These are phyloP conservation scores for Micoletzkya japonica DNA, from an alignment of 2,888 invertebrate species.

Conservation along the genomic window DNA sequence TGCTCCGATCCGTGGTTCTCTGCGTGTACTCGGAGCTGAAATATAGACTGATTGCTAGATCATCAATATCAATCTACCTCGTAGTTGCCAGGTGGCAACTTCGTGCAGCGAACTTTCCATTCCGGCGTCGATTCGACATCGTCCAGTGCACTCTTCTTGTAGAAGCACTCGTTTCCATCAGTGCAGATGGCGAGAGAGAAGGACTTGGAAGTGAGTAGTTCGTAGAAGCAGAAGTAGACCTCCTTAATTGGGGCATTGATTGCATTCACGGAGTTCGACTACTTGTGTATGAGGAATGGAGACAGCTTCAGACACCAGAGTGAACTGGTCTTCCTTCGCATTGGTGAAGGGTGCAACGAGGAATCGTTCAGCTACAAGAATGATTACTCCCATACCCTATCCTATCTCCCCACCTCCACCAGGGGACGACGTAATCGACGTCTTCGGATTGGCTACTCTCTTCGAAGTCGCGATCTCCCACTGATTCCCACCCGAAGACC, in stretches of 20 bases:
- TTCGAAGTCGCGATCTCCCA: slow-evolving; percentile 52
- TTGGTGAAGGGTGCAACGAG: slow-evolving; percentile 26
- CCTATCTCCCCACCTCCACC: slow-evolving; percentile 23
- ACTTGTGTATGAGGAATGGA: slow-evolving; percentile 18
- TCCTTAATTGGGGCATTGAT: slow-evolving; percentile 29
- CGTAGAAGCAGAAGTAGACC: slow-evolving; percentile 55
- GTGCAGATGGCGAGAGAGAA: slow-evolving; percentile 47
- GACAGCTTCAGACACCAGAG: slow-evolving; percentile 20
- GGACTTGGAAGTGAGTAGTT: slow-evolving; percentile 47
- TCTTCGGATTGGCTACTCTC: slow-evolving; percentile 43
- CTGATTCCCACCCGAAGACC: slow-evolving; percentile 47
- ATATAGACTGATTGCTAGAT: neutral
- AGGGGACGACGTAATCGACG: slow-evolving; percentile 24
- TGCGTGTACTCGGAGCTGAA: slow-evolving; percentile 51
- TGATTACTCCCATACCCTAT: neutral
- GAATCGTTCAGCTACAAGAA: slow-evolving; percentile 30
- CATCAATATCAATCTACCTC: slow-evolving; percentile 34
- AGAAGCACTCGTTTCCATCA: slow-evolving; percentile 53
- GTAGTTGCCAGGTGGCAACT: slow-evolving; percentile 47
- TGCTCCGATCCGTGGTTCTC: slow-evolving; percentile 50
- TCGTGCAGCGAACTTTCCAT: slow-evolving; percentile 51
- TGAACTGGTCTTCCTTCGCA: slow-evolving; percentile 24
- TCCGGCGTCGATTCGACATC: slow-evolving; percentile 41
- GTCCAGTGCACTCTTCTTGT: slow-evolving; percentile 39
- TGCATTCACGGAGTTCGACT: neutral